Conservation (phyloP, 2,797 vertebrate species). For the Danio kyathit region DNA sequence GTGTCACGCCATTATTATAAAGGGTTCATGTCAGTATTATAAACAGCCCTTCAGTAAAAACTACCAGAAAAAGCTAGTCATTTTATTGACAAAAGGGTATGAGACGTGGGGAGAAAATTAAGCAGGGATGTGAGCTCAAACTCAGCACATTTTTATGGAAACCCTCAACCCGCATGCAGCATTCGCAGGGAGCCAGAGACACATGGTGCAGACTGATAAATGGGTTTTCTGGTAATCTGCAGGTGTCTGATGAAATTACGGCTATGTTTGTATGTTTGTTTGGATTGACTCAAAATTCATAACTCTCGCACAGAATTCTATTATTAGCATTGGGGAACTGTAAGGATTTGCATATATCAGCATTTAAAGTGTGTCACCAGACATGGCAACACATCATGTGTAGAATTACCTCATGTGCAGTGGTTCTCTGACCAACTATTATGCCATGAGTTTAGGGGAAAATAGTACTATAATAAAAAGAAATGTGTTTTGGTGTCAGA, state of each 20-base stretch:
- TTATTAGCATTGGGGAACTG: constrained; percentile 11
- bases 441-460: too few relatives aligned
- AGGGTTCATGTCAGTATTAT: too few relatives aligned
- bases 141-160: constrained; percentile 55
- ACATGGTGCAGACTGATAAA: constrained; percentile 52
- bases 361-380: constrained; percentile 33
- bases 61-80: not conserved
- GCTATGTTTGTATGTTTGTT: not conserved
- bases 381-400: constrained; percentile 35
- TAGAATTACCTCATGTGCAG: constrained; percentile 11
- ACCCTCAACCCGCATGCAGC: not conserved
- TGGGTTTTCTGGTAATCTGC: constrained; percentile 39
- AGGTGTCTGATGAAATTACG: constrained; percentile 32
- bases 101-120: constrained; percentile 8
- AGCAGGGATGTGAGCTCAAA: constrained; percentile 15
- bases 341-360: constrained; percentile 20
- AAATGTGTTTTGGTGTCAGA: too few relatives aligned
- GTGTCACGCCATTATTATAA: too few relatives aligned
- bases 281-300: constrained; percentile 5
- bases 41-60: not conserved
- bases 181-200: constrained; percentile 38
- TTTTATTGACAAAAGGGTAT: constrained; percentile 49
- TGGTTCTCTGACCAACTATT: not conserved
- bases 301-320: not conserved
- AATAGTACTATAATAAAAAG: too few relatives aligned